Percentiles rank a stretch among this genome's conserved stretches.
Conservation (phyloP, 2,113 vertebrate species). For the Morone chrysops region DNA sequence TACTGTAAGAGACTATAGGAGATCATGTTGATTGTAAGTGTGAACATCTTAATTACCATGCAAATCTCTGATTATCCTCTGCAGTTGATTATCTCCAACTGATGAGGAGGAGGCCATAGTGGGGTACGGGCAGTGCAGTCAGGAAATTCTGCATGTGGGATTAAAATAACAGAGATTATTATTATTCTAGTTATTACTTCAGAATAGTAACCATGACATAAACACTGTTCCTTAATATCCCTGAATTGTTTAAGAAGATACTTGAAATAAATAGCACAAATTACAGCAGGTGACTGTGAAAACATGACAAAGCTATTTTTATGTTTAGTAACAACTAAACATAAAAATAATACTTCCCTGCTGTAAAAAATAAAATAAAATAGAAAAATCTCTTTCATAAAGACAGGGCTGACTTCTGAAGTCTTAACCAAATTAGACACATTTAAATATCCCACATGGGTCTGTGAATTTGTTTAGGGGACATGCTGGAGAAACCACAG, state of each 20-base stretch:
- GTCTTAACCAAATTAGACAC: neutral
- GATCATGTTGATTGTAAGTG: slow-evolving; percentile 1
- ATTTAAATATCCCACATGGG: neutral
- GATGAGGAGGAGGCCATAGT: slow-evolving; percentile 86
- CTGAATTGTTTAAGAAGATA: neutral
- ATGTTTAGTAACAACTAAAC: neutral
- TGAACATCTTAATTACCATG: slow-evolving; percentile 84
- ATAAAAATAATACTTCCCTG: slow-evolving; percentile 2
- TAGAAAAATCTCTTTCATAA: neutral
- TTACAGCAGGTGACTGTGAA: neutral
- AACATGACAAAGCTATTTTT: neutral
- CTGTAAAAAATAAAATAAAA: neutral
- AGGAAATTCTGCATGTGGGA: slow-evolving; percentile 34
- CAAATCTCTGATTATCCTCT: slow-evolving; percentile 94
- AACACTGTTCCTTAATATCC: neutral
- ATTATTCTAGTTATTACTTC: neutral
- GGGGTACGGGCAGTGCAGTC: slow-evolving; percentile 21
- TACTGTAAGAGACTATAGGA: neutral
- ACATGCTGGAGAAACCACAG: neutral
- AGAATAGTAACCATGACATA: neutral
- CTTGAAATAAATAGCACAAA: neutral
- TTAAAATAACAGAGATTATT: neutral
- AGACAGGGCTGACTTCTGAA: neutral
- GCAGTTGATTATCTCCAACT: slow-evolving; percentile 91
- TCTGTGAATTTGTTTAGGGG: too few relatives aligned